Evolutionary conservation across 35 echinoderm and acorn worm species (phyloP).

Genomic region (Diadema setosum): DNA sequence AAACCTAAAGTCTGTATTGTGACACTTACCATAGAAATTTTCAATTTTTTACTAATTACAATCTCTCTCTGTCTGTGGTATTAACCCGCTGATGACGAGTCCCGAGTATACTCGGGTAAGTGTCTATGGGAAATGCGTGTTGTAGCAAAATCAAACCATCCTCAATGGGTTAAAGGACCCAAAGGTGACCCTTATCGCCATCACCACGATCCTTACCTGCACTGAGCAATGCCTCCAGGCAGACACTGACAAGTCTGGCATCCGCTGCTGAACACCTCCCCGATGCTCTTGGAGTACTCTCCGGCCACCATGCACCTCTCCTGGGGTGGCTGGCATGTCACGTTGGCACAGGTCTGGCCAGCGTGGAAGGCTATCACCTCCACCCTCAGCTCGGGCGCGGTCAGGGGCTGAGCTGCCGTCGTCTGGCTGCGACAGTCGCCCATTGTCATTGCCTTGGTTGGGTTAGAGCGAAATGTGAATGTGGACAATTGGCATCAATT

Average conservation of each 20-base stretch:
- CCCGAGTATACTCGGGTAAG: no score
- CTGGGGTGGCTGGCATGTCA: conserved; percentile 44
- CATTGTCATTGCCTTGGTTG: conserved; percentile 47
- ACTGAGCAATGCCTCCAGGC: conserved; percentile 53
- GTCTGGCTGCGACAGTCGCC: conserved; percentile 30
- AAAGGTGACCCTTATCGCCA: no score
- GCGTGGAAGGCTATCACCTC: conserved; percentile 81
- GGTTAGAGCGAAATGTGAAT: no score
- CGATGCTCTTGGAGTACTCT: conserved; percentile 30
- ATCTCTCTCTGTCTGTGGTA: no score
- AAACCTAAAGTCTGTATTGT: no score
- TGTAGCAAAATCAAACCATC: no score
- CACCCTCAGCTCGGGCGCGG: not conserved
- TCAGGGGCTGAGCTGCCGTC: conserved; percentile 14
- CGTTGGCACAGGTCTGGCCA: conserved; percentile 61
- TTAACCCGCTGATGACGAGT: no score
- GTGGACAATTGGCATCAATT: no score
- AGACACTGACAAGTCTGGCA: conserved; percentile 84
- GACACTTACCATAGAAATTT: no score
- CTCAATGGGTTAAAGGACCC: no score
- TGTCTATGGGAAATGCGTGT: no score
- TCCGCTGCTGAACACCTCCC: conserved; percentile 43
- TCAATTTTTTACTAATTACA: no score
- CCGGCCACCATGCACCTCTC: conserved; percentile 62
- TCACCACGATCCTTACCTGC: conserved; percentile 91